Base-by-base conservation (phyloP, 2,797 vertebrate species). In the Eurystomus glaucurus region DNA sequence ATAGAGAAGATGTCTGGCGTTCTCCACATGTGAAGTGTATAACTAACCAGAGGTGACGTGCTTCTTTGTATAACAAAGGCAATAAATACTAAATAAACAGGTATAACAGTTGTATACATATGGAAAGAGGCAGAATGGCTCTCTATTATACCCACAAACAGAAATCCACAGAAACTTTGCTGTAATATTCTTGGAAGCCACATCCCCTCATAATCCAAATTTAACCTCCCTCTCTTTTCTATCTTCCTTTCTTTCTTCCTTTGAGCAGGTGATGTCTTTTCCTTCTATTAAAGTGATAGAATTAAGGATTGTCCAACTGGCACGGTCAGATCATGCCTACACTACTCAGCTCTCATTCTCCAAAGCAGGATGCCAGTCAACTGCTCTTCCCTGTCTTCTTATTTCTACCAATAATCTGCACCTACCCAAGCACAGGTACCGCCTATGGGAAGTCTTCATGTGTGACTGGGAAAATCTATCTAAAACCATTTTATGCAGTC, bases 91-190 rank as follows among this genome's bases (percentile, higher is more conserved):
- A 62, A 84, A 75, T 54, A 62, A 96, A 72, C 10, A 46, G 6
- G 3, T 51, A 0, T 11, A 76, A 21, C 18, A 46, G 14, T 51
- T 0, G 1, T 52, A 37, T 35, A 25, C 16, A 4, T 22, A 35
- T 39, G n/a, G 31, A 51, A 78, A 45, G 29, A 65, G 41, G 21
- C n/a, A 86, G 54, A 50, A 87, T 19, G 3, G 55, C 25, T 76
- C 39, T 83, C 25, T 45, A 3, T 45, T 35, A 50, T 8, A 48
- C 6, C 6, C 11, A 4, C 2, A 3, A 17, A 23, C 8, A 60
- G 28, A 66, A 80, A 71, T 33, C 16, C 60, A 78, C 46, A 52
- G 22, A 70, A 83, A 46, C 16, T 41, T 60, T 55, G 19, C 17
- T 31, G n/a, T 39, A 60, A 45, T 0, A 2, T 76, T 43, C 50